Evolutionary conservation across 2,113 vertebrate genomes (phyloP).

Genomic region (Gadus chalcogrammus): DNA sequence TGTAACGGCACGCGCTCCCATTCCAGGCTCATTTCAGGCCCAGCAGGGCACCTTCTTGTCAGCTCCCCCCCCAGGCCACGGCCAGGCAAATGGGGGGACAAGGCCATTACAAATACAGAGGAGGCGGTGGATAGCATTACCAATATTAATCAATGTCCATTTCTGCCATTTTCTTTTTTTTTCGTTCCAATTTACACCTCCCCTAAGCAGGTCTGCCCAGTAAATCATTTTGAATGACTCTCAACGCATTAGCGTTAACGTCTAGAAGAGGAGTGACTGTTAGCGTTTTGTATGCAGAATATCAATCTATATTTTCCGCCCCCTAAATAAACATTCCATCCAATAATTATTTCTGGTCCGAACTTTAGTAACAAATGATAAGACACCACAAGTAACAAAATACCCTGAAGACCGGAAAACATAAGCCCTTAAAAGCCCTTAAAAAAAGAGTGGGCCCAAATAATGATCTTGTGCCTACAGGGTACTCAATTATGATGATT

Average conservation of each 20-base stretch:
- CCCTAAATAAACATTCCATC: too few species aligned
- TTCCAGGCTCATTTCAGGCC: constrained; percentile 92
- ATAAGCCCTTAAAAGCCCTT: constrained; percentile 23
- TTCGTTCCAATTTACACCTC: constrained; percentile 90
- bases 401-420: constrained; percentile 14
- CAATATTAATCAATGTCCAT: constrained; percentile 96
- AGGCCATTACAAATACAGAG: constrained; percentile 88
- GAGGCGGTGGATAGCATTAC: constrained; percentile 81
- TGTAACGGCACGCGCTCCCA: constrained; percentile 84
- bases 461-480: too few species aligned
- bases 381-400: too few species aligned
- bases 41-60: constrained; percentile 91
- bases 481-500: constrained; percentile 31
- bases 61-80: constrained; percentile 79
- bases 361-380: too few species aligned
- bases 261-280: constrained; percentile 83
- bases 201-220: constrained; percentile 74
- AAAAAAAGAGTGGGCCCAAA: constrained; percentile 3
- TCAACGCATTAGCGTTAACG: constrained; percentile 76
- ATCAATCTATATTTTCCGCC: too few species aligned
- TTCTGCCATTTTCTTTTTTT: constrained; percentile 85
- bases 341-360: too few species aligned
- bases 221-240: constrained; percentile 80
- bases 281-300: not conserved
- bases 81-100: constrained; percentile 82